These are phyloP conservation scores for Isoperla grammatica DNA, from an alignment of 2,888 invertebrate species.

Conservation along the genomic window DNA sequence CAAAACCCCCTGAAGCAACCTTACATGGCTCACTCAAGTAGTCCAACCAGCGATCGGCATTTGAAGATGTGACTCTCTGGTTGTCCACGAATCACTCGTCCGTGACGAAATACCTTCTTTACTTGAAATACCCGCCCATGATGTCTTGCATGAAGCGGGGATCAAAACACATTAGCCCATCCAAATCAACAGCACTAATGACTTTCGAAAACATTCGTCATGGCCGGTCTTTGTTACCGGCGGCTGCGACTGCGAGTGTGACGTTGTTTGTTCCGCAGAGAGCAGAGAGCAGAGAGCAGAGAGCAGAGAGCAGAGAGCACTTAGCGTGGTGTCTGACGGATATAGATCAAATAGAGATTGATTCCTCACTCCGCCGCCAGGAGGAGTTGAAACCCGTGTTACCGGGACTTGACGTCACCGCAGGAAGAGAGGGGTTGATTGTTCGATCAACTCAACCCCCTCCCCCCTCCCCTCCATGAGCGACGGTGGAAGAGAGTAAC, in stretches of 20 bases:
- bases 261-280: not conserved
- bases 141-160: no score
- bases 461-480: not conserved
- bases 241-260: no score
- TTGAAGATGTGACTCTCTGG: no score
- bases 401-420: conserved; percentile 1
- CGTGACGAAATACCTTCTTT: no score
- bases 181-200: not conserved
- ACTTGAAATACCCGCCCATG: no score
- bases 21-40: no score
- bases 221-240: no score
- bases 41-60: no score
- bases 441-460: not conserved
- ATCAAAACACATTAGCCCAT: no score
- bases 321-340: not conserved
- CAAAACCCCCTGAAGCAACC: no score
- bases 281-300: not conserved
- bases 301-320: conserved; percentile 1
- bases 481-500: no score
- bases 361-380: not conserved
- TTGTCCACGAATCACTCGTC: no score
- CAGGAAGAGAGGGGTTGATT: not conserved
- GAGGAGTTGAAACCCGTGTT: conserved; percentile 16
- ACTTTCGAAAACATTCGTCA: not conserved
- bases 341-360: conserved; percentile 14